These are phyloP conservation scores for Triops cancriformis DNA, from an alignment of 1,140 invertebrate species.

Conservation along the genomic window DNA sequence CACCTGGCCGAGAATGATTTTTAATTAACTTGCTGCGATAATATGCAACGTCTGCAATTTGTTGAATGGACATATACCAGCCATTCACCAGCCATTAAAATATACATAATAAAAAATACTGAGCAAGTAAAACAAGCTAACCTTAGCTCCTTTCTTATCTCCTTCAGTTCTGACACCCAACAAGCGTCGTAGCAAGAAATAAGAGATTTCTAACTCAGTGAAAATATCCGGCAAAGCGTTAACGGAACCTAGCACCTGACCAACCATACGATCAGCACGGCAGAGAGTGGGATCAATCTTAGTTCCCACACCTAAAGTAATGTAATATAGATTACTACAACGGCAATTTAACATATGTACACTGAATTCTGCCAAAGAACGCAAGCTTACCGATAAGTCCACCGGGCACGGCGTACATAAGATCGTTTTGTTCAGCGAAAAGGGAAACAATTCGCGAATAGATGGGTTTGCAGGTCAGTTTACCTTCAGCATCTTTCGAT, in stretches of 20 bases:
- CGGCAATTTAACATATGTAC: background rate
- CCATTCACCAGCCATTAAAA: background rate
- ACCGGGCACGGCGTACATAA: slow-evolving; percentile 97
- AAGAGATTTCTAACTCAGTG: slow-evolving; percentile 96
- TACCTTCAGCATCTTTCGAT: slow-evolving; percentile 91
- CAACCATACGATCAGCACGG: slow-evolving; percentile 93
- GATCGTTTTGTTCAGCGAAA: slow-evolving; percentile 96
- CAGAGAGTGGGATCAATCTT: slow-evolving; percentile 98
- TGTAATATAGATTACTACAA: background rate
- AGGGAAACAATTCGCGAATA: slow-evolving; percentile 96
- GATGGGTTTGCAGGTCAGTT: slow-evolving; percentile 90
- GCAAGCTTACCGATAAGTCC: slow-evolving; percentile 72
- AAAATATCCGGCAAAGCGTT: slow-evolving; percentile 94
- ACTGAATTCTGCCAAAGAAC: slow-evolving; percentile 9
- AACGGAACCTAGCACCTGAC: slow-evolving; percentile 96
- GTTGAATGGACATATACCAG: no score
- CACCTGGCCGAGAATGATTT: slow-evolving; percentile 46
- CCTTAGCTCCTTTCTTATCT: slow-evolving; percentile 96
- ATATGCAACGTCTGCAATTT: no score
- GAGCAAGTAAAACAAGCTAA: slow-evolving; percentile 38
- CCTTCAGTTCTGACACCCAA: slow-evolving; percentile 96
- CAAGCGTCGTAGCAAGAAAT: slow-evolving; percentile 88
- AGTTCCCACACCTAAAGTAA: slow-evolving; percentile 77
- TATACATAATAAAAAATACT: background rate
- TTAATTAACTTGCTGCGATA: no score